Evolutionary conservation across 2,797 vertebrate species (phyloP).

Genomic region (Moxostoma hubbsi): DNA sequence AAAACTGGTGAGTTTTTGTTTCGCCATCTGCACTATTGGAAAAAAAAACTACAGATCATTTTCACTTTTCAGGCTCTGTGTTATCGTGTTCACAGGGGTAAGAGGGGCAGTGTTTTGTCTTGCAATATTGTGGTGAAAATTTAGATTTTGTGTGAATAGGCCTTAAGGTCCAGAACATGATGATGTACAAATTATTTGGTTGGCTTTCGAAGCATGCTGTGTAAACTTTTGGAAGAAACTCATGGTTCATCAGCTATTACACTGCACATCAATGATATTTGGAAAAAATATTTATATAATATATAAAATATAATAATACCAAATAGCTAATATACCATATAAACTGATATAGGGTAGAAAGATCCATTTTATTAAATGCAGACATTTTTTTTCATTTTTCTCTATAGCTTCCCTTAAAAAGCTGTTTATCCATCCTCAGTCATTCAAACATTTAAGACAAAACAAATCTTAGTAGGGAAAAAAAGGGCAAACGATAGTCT

Average conservation of each 20-base stretch:
- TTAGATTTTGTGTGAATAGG: slow-evolving; percentile 10
- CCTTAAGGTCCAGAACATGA: not conserved
- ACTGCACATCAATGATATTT: not conserved
- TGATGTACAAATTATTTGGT: not conserved
- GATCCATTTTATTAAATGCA: slow-evolving; percentile 7
- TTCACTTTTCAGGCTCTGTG: no score
- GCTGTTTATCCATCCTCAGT: slow-evolving; percentile 21
- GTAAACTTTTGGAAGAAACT: not conserved
- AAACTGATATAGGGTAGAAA: slow-evolving; percentile 17
- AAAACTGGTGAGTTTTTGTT: no score
- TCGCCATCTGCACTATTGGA: no score
- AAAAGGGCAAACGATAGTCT: slow-evolving; percentile 50
- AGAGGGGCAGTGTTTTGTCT: not conserved
- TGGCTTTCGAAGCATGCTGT: not conserved
- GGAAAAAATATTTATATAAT: not conserved
- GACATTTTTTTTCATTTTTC: not conserved
- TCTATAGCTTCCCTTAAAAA: not conserved
- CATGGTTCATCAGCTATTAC: not conserved
- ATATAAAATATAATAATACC: no score
- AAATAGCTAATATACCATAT: no score
- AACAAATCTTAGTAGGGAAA: slow-evolving; percentile 32
- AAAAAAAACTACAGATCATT: no score
- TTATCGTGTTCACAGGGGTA: no score
- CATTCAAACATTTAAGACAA: not conserved
- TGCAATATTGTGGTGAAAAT: not conserved